phyloP scores from a whole-genome alignment of 2,113 vertebrate genomes.

The Ochotona princeps region DNA sequence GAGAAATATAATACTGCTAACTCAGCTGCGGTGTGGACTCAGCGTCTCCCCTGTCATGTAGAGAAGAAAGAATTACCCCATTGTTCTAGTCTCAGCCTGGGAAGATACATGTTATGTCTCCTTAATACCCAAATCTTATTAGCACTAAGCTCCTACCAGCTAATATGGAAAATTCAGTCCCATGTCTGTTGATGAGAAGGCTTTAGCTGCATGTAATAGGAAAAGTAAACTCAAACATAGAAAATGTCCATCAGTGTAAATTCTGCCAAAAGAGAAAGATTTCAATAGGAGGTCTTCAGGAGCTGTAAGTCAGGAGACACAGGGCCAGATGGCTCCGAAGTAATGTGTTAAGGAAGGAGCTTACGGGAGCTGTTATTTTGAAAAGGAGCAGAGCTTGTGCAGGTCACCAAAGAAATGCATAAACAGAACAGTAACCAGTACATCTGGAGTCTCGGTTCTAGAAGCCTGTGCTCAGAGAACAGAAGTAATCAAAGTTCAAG shows the following conservation, averaged over 20 bases:
- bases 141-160: neutral
- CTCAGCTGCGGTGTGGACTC: neutral
- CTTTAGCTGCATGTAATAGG: neutral
- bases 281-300: no score
- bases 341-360: no score
- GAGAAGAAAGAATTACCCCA: neutral
- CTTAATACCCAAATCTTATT: slow-evolving; percentile 32
- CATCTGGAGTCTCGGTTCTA: no score
- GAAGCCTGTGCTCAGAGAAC: no score
- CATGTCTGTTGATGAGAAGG: neutral
- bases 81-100: neutral
- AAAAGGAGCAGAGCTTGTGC: no score
- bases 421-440: no score
- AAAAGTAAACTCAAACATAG: slow-evolving; percentile 1
- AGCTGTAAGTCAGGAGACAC: no score
- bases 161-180: slow-evolving; percentile 1
- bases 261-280: no score
- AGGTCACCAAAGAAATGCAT: no score
- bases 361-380: no score
- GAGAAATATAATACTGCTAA: neutral
- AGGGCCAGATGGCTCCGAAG: no score
- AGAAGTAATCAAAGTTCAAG: no score
- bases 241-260: neutral
- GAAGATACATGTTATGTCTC: neutral
- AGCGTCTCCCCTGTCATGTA: neutral